A percentile compares a stretch with the other conserved stretches of the same genome.
Evolutionary conservation across 2,888 invertebrate species (phyloP).

Genomic region (Zhuqinia jingwanae): DNA sequence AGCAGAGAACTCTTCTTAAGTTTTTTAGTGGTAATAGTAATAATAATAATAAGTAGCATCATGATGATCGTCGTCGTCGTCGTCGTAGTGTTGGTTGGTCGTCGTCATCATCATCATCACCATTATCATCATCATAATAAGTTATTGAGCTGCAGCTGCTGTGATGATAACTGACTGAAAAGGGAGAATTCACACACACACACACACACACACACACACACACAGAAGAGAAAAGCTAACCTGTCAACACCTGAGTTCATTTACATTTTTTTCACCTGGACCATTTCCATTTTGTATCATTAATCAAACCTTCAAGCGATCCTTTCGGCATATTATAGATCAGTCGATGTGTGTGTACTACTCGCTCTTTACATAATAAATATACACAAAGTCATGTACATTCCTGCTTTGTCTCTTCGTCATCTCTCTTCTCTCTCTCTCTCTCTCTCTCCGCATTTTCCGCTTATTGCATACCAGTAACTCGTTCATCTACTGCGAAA

Average conservation of each 20-base stretch:
- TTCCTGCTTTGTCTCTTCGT: constrained; percentile 29
- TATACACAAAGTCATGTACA: neutral
- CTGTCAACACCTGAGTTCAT: constrained; percentile 72
- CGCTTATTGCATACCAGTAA: constrained; percentile 37
- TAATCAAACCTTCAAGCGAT: constrained; percentile 70
- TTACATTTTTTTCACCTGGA: constrained; percentile 72
- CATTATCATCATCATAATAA: constrained; percentile 54
- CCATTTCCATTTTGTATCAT: constrained; percentile 70
- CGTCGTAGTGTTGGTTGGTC: constrained; percentile 29
- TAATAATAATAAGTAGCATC: constrained; percentile 58
- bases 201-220: neutral
- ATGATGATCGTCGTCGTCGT: constrained; percentile 13
- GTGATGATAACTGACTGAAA: too few species aligned
- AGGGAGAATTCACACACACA: too few species aligned
- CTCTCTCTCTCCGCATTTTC: constrained; percentile 25
- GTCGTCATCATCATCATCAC: constrained; percentile 47
- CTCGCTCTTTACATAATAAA: too few species aligned
- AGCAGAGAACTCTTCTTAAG: too few species aligned
- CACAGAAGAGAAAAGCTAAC: constrained; percentile 53
- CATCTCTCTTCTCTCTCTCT: constrained; percentile 3
- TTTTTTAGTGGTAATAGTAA: constrained; percentile 47
- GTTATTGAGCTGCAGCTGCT: constrained; percentile 54
- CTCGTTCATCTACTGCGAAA: constrained; percentile 23
- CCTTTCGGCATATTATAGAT: constrained; percentile 70
- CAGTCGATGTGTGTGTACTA: constrained; percentile 39